Evolutionary conservation across 1,140 invertebrate genomes (phyloP), one percentile per base, ranked within the genome.

Genomic region (Hypsibius dujardini): DNA sequence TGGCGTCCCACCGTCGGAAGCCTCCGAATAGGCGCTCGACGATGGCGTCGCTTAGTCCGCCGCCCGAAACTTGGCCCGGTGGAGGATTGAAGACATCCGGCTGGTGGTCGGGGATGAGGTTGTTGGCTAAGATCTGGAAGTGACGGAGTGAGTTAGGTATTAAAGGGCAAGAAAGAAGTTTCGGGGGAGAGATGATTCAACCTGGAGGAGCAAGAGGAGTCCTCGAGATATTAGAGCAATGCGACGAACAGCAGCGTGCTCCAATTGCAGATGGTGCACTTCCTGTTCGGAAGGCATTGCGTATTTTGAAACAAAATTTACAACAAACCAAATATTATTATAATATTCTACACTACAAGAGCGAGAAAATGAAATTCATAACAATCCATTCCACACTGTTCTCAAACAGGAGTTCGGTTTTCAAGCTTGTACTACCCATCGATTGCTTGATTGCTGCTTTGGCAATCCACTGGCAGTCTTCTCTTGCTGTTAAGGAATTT

Each of bases 1-100:
- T 87, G 1, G 87, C 89, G 83, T 97, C 94, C 94, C 94, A 97
- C 78, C 88, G 82, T 69, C 86, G 81, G 47, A 95, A 82, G 50
- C 92, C 92, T 50, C 84, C 85, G 60, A 95, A 81, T 2, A 88
- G 70, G 71, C 81, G 77, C 47, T 82, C 75, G 1, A 90, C 76
- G 46, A 86, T 47, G 40, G 77, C 76, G 76, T 93, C 89, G 28
- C 28, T 28, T 28, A 28, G 28, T n/a, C 80, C 76, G 71, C 79
- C 77, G 12, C 79, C 80, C 70, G 79, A 75, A 15, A 77, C 75
- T 71, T 82, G 75, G 14, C 79, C 76, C 12, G 72, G 50, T 0
- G 15, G 15, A 12, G 83, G 82, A 75, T 86, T 82, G 78, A 91
- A 92, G 1, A 85, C 88, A 78, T 86, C 85, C 56, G 88, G 85